These are phyloP conservation scores for Cuniculus paca DNA, from an alignment of 2,797 vertebrate species.

Conservation along the genomic window DNA sequence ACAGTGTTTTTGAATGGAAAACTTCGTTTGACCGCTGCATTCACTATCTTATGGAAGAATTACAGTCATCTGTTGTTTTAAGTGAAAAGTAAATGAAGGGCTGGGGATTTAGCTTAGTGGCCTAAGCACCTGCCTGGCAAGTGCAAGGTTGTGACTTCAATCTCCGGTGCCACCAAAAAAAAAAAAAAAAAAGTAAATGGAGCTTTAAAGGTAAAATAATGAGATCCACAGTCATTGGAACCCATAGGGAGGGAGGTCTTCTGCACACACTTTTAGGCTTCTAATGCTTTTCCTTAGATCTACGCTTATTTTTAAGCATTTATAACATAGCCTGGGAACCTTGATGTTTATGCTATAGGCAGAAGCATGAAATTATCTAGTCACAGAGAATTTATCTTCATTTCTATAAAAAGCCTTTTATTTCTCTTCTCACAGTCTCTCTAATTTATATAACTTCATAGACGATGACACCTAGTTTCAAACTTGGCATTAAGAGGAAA, in stretches of 20 bases:
- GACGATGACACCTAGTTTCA: not conserved
- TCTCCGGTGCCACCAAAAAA: too few species aligned
- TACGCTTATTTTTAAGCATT: not conserved
- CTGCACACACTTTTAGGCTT: not conserved
- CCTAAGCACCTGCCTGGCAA: too few species aligned
- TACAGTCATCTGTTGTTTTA: not conserved
- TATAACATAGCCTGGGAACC: not conserved
- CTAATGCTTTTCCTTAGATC: not conserved
- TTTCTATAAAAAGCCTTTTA: not conserved
- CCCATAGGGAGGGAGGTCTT: not conserved
- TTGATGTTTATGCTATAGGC: not conserved
- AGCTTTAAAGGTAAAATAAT: not conserved
- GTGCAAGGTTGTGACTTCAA: too few species aligned
- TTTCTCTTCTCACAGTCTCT: constrained; percentile 4
- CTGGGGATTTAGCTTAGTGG: too few species aligned
- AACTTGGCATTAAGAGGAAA: not conserved
- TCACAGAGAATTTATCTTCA: not conserved
- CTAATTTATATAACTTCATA: constrained; percentile 16
- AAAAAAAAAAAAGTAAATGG: not conserved
- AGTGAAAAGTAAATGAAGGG: not conserved
- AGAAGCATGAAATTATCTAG: not conserved
- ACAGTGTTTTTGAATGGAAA: accelerated
- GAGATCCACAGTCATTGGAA: not conserved
- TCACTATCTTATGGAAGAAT: not conserved
- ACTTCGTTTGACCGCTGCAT: not conserved